phyloP scores from a whole-genome alignment of 2,797 vertebrate species.

The Amniataba percoides region DNA sequence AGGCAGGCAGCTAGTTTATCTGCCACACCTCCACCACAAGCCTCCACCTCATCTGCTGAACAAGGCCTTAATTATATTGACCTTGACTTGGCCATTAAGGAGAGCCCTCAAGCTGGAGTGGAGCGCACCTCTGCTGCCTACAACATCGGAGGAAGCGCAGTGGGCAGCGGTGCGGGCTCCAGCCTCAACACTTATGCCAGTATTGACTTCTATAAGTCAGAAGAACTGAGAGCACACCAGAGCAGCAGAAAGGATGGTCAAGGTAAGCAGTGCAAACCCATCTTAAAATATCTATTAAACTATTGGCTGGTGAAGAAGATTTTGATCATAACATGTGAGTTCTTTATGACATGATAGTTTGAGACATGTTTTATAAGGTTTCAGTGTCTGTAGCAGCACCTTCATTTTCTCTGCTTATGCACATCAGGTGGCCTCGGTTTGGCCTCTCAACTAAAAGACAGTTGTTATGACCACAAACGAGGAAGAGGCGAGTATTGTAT shows the following conservation, averaged over 20 bases:
- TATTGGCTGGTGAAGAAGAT: neutral
- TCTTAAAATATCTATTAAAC: constrained; percentile 26
- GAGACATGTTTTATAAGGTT: neutral
- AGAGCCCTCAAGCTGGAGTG: constrained; percentile 75
- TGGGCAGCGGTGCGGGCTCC: constrained; percentile 69
- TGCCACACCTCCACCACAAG: constrained; percentile 73
- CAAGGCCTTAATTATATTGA: constrained; percentile 90
- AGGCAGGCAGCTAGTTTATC: constrained; percentile 73
- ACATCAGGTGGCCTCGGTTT: constrained; percentile 1
- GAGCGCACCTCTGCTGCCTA: constrained; percentile 79
- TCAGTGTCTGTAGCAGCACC: constrained; percentile 7
- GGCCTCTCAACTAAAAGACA: neutral
- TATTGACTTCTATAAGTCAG: constrained; percentile 89
- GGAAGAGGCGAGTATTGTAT: neutral
- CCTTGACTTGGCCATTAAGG: constrained; percentile 85
- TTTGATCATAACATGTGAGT: neutral
- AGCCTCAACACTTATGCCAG: constrained; percentile 86
- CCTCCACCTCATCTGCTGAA: constrained; percentile 77
- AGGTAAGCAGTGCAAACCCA: constrained; percentile 69
- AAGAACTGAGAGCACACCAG: constrained; percentile 84
- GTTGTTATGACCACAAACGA: neutral
- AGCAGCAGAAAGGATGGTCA: constrained; percentile 83
- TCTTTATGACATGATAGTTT: constrained; percentile 7
- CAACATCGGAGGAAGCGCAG: constrained; percentile 68
- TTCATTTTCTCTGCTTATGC: neutral